Conservation (phyloP, 2,888 invertebrate species). For the Heliconius charithonia region DNA sequence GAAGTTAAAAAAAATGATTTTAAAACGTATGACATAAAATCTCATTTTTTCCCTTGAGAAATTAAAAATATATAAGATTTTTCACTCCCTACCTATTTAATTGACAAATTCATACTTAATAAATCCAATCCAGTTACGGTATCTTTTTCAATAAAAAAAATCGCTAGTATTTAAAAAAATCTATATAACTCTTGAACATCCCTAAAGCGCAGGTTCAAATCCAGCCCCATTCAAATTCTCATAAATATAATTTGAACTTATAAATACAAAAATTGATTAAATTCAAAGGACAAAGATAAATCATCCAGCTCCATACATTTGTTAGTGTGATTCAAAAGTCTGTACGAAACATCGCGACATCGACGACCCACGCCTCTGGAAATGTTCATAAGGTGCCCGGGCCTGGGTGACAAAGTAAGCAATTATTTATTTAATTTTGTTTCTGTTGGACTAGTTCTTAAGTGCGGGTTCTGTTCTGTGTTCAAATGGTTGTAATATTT, state of each 20-base stretch:
- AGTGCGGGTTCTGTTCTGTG: no score
- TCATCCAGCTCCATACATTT: conserved; percentile 4
- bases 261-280: conserved; percentile 8
- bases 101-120: no score
- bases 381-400: conserved; percentile 46
- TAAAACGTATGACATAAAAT: no score
- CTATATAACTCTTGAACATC: neutral
- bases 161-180: no score
- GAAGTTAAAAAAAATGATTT: no score
- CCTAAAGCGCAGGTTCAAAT: neutral
- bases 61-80: no score
- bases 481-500: no score
- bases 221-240: neutral
- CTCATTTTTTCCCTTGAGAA: no score
- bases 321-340: conserved; percentile 42
- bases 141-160: no score
- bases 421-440: conserved; percentile 27
- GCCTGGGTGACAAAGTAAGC: conserved; percentile 35
- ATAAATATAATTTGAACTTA: neutral
- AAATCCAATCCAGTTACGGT: no score
- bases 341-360: conserved; percentile 54
- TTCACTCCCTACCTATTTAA: no score
- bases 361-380: conserved; percentile 59
- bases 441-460: neutral
- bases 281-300: neutral